A percentile compares a stretch with the other conserved stretches of the same genome.
phyloP scores from a whole-genome alignment of 2,113 vertebrate species.

The Scomber japonicus region DNA sequence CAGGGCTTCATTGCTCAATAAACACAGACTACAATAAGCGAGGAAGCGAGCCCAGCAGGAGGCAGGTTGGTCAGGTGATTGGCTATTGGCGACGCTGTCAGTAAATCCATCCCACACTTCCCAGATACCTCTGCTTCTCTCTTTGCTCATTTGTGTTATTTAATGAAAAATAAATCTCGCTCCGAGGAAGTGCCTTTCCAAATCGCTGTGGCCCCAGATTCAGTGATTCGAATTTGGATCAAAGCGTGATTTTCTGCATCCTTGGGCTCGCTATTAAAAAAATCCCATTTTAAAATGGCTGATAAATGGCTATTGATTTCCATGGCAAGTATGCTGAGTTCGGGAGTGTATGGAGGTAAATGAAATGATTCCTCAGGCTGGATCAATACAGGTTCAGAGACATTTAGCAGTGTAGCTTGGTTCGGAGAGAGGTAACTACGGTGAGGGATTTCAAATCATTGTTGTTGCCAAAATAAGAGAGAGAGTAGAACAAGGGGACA shows the following conservation, averaged over 20 bases:
- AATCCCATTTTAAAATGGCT: slow-evolving; percentile 55
- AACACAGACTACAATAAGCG: slow-evolving; percentile 46
- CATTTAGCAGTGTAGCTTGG: slow-evolving; percentile 54
- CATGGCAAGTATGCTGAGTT: slow-evolving; percentile 32
- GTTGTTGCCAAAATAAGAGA: slow-evolving; percentile 22
- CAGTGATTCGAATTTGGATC: slow-evolving; percentile 33
- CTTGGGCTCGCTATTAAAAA: slow-evolving; percentile 53
- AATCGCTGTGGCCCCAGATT: slow-evolving; percentile 6
- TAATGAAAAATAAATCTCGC: slow-evolving; percentile 38
- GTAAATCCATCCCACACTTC: slow-evolving; percentile 53
- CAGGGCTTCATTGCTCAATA: slow-evolving; percentile 55
- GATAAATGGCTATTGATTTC: slow-evolving; percentile 75
- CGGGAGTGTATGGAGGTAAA: slow-evolving; percentile 57
- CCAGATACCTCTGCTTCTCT: slow-evolving; percentile 32
- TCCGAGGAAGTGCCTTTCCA: slow-evolving; percentile 31
- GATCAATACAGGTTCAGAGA: slow-evolving; percentile 71
- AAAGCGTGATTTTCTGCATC: slow-evolving; percentile 76
- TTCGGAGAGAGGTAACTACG: slow-evolving; percentile 37
- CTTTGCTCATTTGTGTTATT: slow-evolving; percentile 33
- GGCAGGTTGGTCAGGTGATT: slow-evolving; percentile 32
- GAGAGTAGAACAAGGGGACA: neutral
- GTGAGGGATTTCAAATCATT: slow-evolving; percentile 29
- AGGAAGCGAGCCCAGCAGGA: slow-evolving; percentile 23
- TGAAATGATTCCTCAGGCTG: slow-evolving; percentile 69
- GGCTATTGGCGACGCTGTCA: slow-evolving; percentile 4